phyloP scores from a whole-genome alignment of 1,140 invertebrate genomes.

The Tribolium castaneum region DNA sequence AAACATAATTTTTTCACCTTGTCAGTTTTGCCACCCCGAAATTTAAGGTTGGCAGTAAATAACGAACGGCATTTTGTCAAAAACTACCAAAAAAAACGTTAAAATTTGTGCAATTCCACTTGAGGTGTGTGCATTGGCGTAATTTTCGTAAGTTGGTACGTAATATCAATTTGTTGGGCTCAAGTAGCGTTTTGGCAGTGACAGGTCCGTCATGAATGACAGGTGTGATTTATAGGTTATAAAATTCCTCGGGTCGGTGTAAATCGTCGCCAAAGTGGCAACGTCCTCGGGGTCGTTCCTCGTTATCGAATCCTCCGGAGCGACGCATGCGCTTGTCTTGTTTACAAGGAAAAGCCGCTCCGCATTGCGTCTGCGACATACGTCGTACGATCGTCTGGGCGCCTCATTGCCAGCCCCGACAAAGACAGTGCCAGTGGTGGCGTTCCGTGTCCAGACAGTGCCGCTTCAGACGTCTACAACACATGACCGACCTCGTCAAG shows the following conservation, averaged over 20 bases:
- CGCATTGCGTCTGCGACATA: not conserved
- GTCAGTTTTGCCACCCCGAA: no score
- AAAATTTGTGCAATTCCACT: no score
- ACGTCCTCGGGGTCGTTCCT: constrained; percentile 6
- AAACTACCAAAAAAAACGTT: no score
- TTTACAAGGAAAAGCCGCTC: constrained; percentile 61
- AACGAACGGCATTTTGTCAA: no score
- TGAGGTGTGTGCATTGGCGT: no score
- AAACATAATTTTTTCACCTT: no score
- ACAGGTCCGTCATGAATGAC: no score
- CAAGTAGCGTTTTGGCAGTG: no score
- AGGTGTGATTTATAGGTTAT: not conserved
- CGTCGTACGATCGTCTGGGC: not conserved
- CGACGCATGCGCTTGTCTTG: constrained; percentile 63
- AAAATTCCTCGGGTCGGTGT: not conserved
- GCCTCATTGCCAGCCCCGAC: constrained; percentile 5
- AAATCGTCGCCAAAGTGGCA: not conserved
- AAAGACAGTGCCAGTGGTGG: constrained; percentile 1
- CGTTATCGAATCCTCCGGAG: constrained; percentile 59
- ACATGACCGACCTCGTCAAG: constrained; percentile 49
- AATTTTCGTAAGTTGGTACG: no score
- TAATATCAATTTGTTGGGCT: no score
- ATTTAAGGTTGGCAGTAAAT: no score
- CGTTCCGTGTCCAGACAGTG: constrained; percentile 33
- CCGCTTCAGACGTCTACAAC: constrained; percentile 42